phyloP scores from a whole-genome alignment of 2,113 vertebrate genomes.

The Todiramphus chloris region DNA sequence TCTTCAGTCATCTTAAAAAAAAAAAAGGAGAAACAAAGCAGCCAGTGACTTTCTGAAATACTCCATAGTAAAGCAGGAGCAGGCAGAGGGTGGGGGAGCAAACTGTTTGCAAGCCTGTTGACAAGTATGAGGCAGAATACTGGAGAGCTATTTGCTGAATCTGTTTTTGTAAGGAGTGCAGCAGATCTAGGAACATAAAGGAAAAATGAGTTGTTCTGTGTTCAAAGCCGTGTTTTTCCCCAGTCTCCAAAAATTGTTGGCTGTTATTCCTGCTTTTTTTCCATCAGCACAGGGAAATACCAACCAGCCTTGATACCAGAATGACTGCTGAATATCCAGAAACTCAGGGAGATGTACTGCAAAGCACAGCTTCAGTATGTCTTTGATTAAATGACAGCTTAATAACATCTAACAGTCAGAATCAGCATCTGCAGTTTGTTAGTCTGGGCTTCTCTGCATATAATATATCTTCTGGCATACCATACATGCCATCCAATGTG shows the following conservation, averaged over 20 bases:
- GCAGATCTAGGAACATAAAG: background rate
- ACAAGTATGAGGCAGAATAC: background rate
- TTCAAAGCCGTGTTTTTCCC: background rate
- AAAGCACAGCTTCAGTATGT: background rate
- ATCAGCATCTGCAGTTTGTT: background rate
- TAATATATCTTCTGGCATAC: background rate
- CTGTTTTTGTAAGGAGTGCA: background rate
- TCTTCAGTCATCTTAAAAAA: background rate
- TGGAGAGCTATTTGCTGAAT: background rate
- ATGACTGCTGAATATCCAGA: background rate
- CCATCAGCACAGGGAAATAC: background rate
- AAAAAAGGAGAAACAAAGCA: background rate
- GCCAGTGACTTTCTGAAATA: background rate
- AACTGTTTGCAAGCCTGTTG: background rate
- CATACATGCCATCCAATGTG: background rate
- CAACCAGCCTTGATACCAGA: background rate
- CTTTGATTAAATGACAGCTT: background rate
- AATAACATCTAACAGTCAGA: background rate
- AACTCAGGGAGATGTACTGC: background rate
- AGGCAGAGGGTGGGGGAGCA: background rate
- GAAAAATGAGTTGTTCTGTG: background rate
- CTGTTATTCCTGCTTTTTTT: background rate
- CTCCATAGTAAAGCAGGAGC: background rate
- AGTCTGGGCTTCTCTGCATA: background rate
- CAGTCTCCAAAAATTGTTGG: background rate